These are phyloP conservation scores for Brachionus asplanchnoidis DNA, from an alignment of 1,140 invertebrate genomes.

Conservation along the genomic window DNA sequence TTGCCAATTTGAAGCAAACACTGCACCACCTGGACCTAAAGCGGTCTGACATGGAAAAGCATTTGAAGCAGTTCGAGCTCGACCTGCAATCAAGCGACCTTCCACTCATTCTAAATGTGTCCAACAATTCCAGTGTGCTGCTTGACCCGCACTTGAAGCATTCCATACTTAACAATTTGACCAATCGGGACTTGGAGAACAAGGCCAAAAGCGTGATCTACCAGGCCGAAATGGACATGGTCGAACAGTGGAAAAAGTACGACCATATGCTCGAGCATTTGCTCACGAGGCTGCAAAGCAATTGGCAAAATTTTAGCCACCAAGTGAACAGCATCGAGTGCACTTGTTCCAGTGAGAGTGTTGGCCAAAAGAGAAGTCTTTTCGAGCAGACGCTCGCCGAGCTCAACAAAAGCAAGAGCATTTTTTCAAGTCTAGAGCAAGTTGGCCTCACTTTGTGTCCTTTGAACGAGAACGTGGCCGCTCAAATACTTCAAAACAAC, in stretches of 20 bases:
- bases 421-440: background rate
- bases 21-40: background rate
- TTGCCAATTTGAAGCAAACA: background rate
- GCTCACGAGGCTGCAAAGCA: background rate
- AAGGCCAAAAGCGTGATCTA: background rate
- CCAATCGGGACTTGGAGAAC: background rate
- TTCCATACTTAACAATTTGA: background rate
- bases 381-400: slow-evolving; percentile 4
- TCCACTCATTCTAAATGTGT: background rate
- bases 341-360: background rate
- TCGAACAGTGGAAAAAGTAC: slow-evolving; percentile 5
- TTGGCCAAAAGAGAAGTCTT: background rate
- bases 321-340: background rate
- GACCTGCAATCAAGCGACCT: background rate
- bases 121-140: background rate
- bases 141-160: background rate
- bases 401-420: background rate
- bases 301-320: background rate
- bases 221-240: background rate
- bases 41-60: background rate
- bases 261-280: background rate
- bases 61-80: background rate
- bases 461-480: background rate
- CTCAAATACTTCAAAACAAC: background rate
- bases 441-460: background rate